Evolutionary conservation across 2,797 vertebrate genomes (phyloP).

Genomic region (Ctenosaura bakeri): DNA sequence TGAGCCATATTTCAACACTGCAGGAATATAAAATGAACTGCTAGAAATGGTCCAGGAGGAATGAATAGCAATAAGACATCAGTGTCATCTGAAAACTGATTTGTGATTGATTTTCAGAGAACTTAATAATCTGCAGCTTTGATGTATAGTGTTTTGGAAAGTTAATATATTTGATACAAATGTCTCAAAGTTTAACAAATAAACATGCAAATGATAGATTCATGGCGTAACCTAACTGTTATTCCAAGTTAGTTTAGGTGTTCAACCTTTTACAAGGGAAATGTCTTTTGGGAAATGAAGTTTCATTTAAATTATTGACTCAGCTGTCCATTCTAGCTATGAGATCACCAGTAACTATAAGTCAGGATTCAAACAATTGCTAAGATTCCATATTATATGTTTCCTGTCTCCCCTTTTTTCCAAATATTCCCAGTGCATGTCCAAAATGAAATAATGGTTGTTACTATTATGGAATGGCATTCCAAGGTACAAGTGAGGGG

Average conservation of each 20-base stretch:
- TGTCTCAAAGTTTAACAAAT: constrained; percentile 71
- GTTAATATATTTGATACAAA: constrained; percentile 70
- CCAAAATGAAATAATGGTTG: background rate
- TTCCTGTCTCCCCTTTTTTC: background rate
- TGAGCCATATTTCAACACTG: constrained; percentile 79
- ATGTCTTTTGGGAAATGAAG: background rate
- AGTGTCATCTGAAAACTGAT: constrained; percentile 80
- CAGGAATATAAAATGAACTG: constrained; percentile 79
- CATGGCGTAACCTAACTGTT: constrained; percentile 58
- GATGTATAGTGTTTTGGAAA: constrained; percentile 75
- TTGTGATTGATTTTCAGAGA: constrained; percentile 80
- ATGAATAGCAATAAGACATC: constrained; percentile 82
- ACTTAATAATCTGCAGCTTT: constrained; percentile 75
- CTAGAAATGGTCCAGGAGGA: constrained; percentile 76
- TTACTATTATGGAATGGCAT: background rate
- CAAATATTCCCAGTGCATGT: background rate
- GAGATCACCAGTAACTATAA: background rate
- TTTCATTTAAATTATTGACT: background rate
- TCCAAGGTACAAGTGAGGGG: too few relatives aligned
- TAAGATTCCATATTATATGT: background rate
- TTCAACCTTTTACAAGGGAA: constrained; percentile 39
- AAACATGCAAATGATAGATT: constrained; percentile 66
- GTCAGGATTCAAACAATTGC: background rate
- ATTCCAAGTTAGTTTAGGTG: constrained; percentile 24
- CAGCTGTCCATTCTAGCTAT: constrained; percentile 1